Evolutionary conservation across 2,113 vertebrate species (phyloP), one percentile per base, ranked within the genome.

Genomic region (Mugil cephalus): DNA sequence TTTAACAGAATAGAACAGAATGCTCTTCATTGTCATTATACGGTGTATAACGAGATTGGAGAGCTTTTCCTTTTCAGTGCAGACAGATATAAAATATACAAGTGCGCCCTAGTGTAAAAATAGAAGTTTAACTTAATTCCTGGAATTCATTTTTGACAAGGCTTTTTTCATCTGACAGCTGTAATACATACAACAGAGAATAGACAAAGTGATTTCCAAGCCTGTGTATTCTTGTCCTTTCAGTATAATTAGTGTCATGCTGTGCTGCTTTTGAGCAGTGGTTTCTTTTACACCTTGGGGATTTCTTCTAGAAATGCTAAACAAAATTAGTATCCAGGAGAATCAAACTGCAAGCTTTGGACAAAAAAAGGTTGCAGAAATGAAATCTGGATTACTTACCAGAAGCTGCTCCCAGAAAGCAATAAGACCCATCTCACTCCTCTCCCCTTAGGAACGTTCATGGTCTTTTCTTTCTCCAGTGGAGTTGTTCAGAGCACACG

Each of bases 101-200:
- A 30, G 24, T 30, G 5, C 5, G 24, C 58, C 52, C 35, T 7
- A 0, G 21, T 70, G 42, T 68, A 71, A 70, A 77, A 68, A 79
- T 65, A 76, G 47, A 12, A 45, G 8, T 71, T 74, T 51, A 87
- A 73, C 54, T 73, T 59, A 8, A 77, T 62, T 82, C 1, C n/a
- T n/a, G 45, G 30, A 45, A 55, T 30, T 12, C 3, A 39, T 78
- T 40, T 50, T 13, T 11, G 4, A 63, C 19, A 35, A 47, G 59
- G 9, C 65, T n/a, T 63, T 71, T 73, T 83, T 70, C 39, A 71
- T 81, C 21, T 67, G 51, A 76, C 82, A 75, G 73, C 39, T 50
- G 51, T 11, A 53, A 51, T 46, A 17, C 40, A 35, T n/a, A n/a
- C n/a, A 14, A 62, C 17, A 24, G 38, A 12, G 68, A 56, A 65